Evolutionary conservation across 2,797 vertebrate species (phyloP), one percentile per base, ranked within the genome.

Genomic region (Sparidentex hasta): DNA sequence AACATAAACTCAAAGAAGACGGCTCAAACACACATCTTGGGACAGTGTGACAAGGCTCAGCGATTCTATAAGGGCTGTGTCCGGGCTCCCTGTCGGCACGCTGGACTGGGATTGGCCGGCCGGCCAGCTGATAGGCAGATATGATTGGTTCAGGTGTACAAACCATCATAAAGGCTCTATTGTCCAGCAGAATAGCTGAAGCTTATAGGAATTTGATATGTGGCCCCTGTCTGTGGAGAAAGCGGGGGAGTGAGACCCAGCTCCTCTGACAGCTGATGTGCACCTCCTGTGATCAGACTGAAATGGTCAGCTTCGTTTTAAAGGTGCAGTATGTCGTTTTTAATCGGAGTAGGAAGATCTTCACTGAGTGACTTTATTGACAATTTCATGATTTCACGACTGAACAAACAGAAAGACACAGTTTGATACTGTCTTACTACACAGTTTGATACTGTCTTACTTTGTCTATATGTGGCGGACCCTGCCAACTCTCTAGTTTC

Each of bases 131-230:
- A 88, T 84, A 27, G 74, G 48, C 61, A 75, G 85, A 86, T 87
- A 64, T 65, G 87, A 90, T 86, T 88, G 86, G 82, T 80, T 89
- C 90, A 88, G 84, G 88, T 92, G 86, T 71, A 44, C 75, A 33
- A 71, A 43, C 52, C 58, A 57, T 76, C 68, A 94, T 90, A 94
- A 90, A 92, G 90, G 80, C 79, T 68, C 77, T 86, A 89, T 94
- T 95, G 94, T 94, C 44, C 51, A 46, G 64, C 59, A 63, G 57
- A 86, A 72, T 64, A 83, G 80, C 64, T 66, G 71, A 74, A 79
- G 72, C 82, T 70, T 83, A 76, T 83, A 65, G 80, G 71, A 92
- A 94, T 83, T 12, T 86, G 93, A 93, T 92, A 90, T 75, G 29
- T 57, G 23, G 59, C 21, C 57, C 79, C 48, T 44, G 69, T 61